Conservation (phyloP, 2,888 invertebrate genomes). For the Drosophila demipolita region DNA sequence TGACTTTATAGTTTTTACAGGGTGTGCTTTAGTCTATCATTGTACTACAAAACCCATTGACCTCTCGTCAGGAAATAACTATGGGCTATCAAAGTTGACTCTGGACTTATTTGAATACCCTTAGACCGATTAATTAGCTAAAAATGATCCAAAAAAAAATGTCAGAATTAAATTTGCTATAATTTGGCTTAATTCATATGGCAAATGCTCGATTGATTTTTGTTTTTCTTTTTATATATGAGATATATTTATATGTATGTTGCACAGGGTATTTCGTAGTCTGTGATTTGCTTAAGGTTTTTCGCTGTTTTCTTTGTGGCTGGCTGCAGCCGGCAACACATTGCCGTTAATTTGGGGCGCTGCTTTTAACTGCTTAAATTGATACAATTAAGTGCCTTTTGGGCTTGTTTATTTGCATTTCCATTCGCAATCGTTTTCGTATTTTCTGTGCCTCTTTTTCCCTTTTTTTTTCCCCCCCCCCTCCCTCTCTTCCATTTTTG, state of each 20-base stretch:
- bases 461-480: background rate
- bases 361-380: conserved; percentile 69
- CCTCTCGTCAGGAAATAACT: background rate
- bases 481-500: background rate
- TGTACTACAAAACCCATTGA: background rate
- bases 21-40: background rate
- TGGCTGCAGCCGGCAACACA: conserved; percentile 12
- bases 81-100: background rate
- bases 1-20: background rate
- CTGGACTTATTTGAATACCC: background rate
- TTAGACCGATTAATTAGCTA: background rate
- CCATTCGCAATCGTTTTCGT: conserved; percentile 23
- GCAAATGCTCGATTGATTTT: background rate
- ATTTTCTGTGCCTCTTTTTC: conserved; percentile 7
- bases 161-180: background rate
- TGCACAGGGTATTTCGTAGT: conserved; percentile 4
- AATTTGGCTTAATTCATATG: background rate
- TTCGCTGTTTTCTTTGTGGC: background rate
- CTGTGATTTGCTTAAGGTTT: background rate
- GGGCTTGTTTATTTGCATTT: conserved; percentile 65
- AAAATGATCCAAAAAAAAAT: background rate
- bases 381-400: conserved; percentile 76
- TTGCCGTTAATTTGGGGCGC: conserved; percentile 38
- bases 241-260: background rate
- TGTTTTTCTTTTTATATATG: too few species aligned